Base-by-base conservation (phyloP, 2,113 vertebrate genomes). In the Chroicocephalus ridibundus region DNA sequence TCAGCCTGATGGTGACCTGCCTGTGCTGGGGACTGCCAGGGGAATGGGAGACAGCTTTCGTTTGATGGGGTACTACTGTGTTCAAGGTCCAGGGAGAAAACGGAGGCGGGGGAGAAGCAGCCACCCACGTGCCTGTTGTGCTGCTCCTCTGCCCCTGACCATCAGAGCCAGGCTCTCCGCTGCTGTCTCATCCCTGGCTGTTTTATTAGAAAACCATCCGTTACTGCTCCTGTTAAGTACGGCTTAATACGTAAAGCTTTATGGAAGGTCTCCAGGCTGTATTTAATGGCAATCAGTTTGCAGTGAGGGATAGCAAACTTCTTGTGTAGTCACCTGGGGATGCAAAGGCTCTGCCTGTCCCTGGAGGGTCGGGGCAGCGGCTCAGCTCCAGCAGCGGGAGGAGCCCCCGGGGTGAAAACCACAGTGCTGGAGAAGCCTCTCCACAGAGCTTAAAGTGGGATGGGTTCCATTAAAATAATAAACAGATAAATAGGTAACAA, bases 351-450 rank as follows among this genome's bases (percentile, higher is more conserved):
- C 47, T 68, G 20, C 38, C 26, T 49, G 40, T 27, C 34, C 65
- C 27, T 0, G 1, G 22, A 15, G 15, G 11, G 10, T 18, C 0
- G 2, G 44, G 44, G 19, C 78, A 71, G 55, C 0, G 0, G 42
- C 49, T 82, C 49, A 26, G 32, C 57, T 65, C 64, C 78, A 47
- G n/a, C 55, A 47, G 47, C 1, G 1, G 15, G 2, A 60, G 18
- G 13, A 58, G 18, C 9, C 49, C 34, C 12, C 1, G 1, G 58
- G 13, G n/a, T 6, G n/a, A 24, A 84, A 79, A 13, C 20, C 42
- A 27, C 4, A 15, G 6, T 10, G 4, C 9, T 20, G 20, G 15
- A 38, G 13, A 61, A 36, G 5, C 21, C n/a, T 31, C 74, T 38
- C 14, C 22, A 17, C 5, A 15, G 14, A 22, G 4, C 27, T 77